These are phyloP conservation scores for Holacanthella duospinosa DNA, from an alignment of 2,888 invertebrate genomes.

Conservation along the genomic window DNA sequence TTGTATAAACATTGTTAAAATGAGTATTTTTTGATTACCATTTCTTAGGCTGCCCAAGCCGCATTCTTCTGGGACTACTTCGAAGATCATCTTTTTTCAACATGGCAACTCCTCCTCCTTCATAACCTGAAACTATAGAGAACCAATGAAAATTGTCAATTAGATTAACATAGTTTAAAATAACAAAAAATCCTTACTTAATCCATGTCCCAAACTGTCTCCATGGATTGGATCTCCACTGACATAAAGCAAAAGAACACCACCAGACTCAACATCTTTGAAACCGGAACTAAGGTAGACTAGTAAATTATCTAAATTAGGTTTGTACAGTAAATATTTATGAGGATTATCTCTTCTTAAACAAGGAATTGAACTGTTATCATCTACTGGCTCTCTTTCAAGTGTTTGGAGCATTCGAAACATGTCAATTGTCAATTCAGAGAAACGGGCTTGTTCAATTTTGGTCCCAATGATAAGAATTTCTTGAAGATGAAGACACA, in stretches of 20 bases:
- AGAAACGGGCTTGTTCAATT: constrained; percentile 89
- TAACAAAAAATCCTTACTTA: background rate
- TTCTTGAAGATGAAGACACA: constrained; percentile 76
- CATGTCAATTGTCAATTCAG: constrained; percentile 95
- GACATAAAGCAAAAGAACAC: constrained; percentile 80
- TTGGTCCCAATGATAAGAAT: constrained; percentile 88
- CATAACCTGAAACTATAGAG: too few species aligned
- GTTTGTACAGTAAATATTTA: constrained; percentile 91
- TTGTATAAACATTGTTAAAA: too few species aligned
- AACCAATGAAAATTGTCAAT: too few species aligned
- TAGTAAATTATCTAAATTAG: constrained; percentile 83
- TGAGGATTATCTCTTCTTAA: constrained; percentile 80
- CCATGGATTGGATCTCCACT: constrained; percentile 59
- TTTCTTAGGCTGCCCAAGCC: background rate
- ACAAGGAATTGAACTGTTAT: constrained; percentile 39
- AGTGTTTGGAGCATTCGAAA: constrained; percentile 90
- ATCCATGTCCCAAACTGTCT: background rate
- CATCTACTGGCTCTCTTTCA: constrained; percentile 81
- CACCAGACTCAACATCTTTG: constrained; percentile 83
- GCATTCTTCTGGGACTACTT: background rate
- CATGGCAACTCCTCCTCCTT: constrained; percentile 80
- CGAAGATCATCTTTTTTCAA: constrained; percentile 56
- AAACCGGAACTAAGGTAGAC: constrained; percentile 84
- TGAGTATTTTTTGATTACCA: background rate
- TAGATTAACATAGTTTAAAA: background rate